Evolutionary conservation across 2,113 vertebrate species (phyloP).

Genomic region (Felis catus): F.catus_Fca126_mat1.0 CM031414.1:126984001-126984500

Average conservation of each 20-base stretch:
- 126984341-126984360: not conserved
- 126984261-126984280: not conserved
- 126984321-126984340: not conserved
- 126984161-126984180: not conserved
- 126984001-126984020: not conserved
- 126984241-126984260: not conserved
- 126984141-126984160: not conserved
- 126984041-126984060: not conserved
- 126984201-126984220: not conserved
- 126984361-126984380: not conserved
- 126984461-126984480: accelerated
- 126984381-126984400: accelerated
- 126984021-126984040: not conserved
- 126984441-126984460: accelerated
- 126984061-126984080: not conserved
- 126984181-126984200: not conserved
- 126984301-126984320: not conserved
- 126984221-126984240: not conserved
- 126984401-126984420: not conserved
- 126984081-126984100: not conserved
- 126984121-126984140: too few relatives aligned
- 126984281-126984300: not conserved
- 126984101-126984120: not conserved
- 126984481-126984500: accelerated
- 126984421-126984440: accelerated